Evolutionary conservation across 2,797 vertebrate genomes (phyloP).

Genomic region (Simalia tracyae): DNA sequence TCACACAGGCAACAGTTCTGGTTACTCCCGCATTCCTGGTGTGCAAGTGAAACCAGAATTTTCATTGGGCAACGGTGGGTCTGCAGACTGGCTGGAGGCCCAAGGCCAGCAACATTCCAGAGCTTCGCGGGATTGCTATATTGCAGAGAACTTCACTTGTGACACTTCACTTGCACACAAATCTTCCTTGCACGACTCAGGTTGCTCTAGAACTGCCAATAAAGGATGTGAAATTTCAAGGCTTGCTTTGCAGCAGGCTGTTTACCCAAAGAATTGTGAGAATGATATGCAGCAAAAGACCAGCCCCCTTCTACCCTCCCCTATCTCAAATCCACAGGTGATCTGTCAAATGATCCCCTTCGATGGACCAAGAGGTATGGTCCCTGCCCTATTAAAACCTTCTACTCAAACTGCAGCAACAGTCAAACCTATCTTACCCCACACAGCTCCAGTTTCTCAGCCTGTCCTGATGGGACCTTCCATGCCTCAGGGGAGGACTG

Average conservation of each 20-base stretch:
- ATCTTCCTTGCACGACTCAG: constrained; percentile 43
- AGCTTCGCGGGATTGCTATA: constrained; percentile 46
- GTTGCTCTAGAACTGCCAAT: constrained; percentile 26
- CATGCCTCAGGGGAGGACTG: constrained; percentile 84
- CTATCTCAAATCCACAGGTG: constrained; percentile 78
- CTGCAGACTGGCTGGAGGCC: constrained; percentile 25
- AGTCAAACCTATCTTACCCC: constrained; percentile 80
- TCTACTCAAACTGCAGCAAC: constrained; percentile 74
- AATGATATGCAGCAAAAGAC: constrained; percentile 64
- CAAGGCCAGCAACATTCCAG: constrained; percentile 51
- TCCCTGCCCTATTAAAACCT: constrained; percentile 86
- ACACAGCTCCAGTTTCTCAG: constrained; percentile 71
- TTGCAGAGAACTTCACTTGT: constrained; percentile 25
- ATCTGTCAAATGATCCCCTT: constrained; percentile 92
- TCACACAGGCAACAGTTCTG: constrained; percentile 81
- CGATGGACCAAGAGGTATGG: constrained; percentile 77
- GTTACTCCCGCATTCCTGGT: constrained; percentile 75
- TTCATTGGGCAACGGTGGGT: constrained; percentile 28
- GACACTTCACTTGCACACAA: constrained; percentile 38
- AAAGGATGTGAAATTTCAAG: constrained; percentile 37
- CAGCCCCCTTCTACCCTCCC: constrained; percentile 71
- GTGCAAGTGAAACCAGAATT: constrained; percentile 52
- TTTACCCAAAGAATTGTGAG: constrained; percentile 67
- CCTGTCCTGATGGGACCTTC: constrained; percentile 84
- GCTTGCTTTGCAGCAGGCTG: constrained; percentile 32